Conservation (phyloP, 2,113 vertebrate genomes). For the Turnix velox region DNA sequence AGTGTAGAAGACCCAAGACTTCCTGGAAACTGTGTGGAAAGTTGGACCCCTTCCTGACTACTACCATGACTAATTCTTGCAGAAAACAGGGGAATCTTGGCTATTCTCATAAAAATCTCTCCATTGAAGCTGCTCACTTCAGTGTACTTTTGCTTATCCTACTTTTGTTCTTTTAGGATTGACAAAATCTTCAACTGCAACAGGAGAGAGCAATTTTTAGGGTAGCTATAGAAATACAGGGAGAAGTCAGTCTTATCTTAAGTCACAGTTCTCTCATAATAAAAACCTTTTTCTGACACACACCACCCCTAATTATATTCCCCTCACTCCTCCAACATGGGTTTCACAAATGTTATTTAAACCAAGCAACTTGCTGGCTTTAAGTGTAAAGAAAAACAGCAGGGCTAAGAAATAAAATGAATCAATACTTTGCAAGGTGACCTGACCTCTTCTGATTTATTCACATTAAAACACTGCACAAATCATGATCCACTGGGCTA, state of each 20-base stretch:
- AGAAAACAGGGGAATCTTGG: background rate
- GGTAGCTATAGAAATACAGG: background rate
- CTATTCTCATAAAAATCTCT: background rate
- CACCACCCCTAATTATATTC: background rate
- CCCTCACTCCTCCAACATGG: slow-evolving; percentile 1
- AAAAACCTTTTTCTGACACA: background rate
- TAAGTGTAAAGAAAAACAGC: background rate
- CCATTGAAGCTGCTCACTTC: background rate
- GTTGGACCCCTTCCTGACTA: background rate
- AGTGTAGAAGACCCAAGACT: background rate
- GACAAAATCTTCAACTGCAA: background rate
- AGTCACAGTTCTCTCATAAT: background rate
- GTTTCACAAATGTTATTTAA: slow-evolving; percentile 40
- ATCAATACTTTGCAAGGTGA: background rate
- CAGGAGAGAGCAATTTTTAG: background rate
- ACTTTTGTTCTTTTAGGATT: background rate
- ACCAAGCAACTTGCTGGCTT: background rate
- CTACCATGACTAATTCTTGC: background rate
- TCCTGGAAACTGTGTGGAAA: background rate
- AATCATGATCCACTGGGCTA: background rate
- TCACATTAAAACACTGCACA: background rate
- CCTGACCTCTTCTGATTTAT: background rate
- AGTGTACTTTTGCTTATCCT: background rate
- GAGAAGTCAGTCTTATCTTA: background rate
- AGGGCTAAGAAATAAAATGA: background rate